These are phyloP conservation scores for Tiliacea aurago DNA, from an alignment of 2,888 invertebrate genomes.

Conservation along the genomic window DNA sequence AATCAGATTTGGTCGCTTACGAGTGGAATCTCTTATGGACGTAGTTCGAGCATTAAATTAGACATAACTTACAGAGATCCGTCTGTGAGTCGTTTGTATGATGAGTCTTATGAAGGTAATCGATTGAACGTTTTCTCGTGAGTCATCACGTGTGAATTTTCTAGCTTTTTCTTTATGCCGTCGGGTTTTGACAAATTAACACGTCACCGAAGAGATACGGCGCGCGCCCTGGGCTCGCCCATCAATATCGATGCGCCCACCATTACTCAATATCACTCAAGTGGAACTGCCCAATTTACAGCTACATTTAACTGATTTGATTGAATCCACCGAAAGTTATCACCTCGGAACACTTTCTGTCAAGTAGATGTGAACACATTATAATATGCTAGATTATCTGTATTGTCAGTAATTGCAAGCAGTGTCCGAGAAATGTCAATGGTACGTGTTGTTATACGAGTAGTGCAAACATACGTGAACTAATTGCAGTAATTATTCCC, in stretches of 20 bases:
- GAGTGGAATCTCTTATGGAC: slow-evolving; percentile 49
- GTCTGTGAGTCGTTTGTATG: slow-evolving; percentile 19
- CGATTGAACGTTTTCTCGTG: slow-evolving; percentile 55
- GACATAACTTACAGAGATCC: slow-evolving; percentile 25
- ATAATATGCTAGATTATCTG: slow-evolving; percentile 14
- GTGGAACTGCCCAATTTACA: slow-evolving; percentile 89
- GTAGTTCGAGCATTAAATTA: slow-evolving; percentile 47
- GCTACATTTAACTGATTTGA: slow-evolving; percentile 90
- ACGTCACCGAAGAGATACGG: slow-evolving; percentile 82
- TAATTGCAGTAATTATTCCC: slow-evolving; percentile 32
- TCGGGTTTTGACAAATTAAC: slow-evolving; percentile 87
- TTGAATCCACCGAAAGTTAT: slow-evolving; percentile 86
- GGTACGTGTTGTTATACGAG: slow-evolving; percentile 40
- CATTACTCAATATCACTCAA: slow-evolving; percentile 89
- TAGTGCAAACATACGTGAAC: slow-evolving; percentile 38
- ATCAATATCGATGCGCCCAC: slow-evolving; percentile 85
- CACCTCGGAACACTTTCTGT: slow-evolving; percentile 70
- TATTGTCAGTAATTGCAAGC: slow-evolving; percentile 25
- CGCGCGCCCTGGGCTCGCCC: slow-evolving; percentile 78
- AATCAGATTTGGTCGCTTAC: slow-evolving; percentile 75
- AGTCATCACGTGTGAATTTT: slow-evolving; percentile 71
- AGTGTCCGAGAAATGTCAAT: slow-evolving; percentile 47
- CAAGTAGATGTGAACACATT: slow-evolving; percentile 59
- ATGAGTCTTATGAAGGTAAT: slow-evolving; percentile 49
- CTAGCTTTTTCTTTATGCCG: slow-evolving; percentile 83